Conservation (phyloP, 2,888 invertebrate species). For the Drosophila tripunctata region DNA sequence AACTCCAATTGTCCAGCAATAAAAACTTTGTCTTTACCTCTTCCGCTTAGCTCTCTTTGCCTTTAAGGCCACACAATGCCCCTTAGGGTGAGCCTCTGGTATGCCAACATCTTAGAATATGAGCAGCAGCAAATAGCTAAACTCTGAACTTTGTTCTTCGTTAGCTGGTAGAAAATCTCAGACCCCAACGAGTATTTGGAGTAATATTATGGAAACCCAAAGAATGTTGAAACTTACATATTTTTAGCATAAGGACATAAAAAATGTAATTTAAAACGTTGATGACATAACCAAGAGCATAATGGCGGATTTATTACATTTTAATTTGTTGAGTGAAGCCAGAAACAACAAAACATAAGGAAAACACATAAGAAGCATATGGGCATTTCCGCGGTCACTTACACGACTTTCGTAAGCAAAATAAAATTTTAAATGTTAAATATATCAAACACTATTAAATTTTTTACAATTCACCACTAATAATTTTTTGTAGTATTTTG, state of each 20-base stretch:
- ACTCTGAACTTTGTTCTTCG: background rate
- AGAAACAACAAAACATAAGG: slow-evolving; percentile 12
- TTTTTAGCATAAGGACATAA: background rate
- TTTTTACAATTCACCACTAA: too few relatives aligned
- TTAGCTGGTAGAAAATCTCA: background rate
- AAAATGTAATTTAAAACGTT: slow-evolving; percentile 50
- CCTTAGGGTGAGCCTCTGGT: slow-evolving; percentile 21
- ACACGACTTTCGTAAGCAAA: too few relatives aligned
- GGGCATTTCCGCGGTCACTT: too few relatives aligned
- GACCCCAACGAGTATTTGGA: background rate
- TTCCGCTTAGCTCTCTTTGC: slow-evolving; percentile 26
- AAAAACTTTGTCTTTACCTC: slow-evolving; percentile 67
- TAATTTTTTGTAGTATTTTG: too few relatives aligned
- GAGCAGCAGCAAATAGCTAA: slow-evolving; percentile 11
- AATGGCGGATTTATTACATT: slow-evolving; percentile 73
- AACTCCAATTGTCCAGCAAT: slow-evolving; percentile 75
- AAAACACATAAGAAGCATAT: too few relatives aligned
- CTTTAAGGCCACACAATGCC: slow-evolving; percentile 22
- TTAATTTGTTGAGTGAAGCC: slow-evolving; percentile 58
- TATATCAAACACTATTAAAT: too few relatives aligned
- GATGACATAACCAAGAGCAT: slow-evolving; percentile 37
- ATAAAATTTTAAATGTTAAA: too few relatives aligned
- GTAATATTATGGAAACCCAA: slow-evolving; percentile 8
- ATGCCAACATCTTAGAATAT: slow-evolving; percentile 21
- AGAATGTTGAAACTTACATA: slow-evolving; percentile 34